Percentiles rank a stretch among this genome's conserved stretches.
Conservation (phyloP, 2,113 vertebrate genomes). For the Eudyptes chrysolophus region DNA sequence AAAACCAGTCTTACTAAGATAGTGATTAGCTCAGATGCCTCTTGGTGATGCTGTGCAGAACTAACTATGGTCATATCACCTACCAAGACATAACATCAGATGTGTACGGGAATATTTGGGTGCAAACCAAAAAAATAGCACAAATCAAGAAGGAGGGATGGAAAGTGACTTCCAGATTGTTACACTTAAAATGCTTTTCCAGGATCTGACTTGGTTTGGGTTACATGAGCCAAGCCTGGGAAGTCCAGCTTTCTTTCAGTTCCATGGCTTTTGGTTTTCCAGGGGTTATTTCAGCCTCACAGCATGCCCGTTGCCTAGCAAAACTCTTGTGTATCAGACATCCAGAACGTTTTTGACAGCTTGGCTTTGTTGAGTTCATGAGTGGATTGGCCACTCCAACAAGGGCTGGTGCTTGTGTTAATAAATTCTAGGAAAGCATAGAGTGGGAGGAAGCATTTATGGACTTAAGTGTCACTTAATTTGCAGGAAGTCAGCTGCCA, state of each 20-base stretch:
- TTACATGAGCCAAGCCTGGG: background rate
- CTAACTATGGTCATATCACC: background rate
- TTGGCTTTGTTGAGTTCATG: background rate
- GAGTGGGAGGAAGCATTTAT: background rate
- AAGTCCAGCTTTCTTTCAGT: background rate
- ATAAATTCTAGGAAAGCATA: background rate
- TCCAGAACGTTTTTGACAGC: background rate
- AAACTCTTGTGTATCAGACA: background rate
- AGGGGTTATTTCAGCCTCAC: background rate
- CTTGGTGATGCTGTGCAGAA: background rate
- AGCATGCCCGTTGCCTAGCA: background rate
- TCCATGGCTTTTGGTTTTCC: background rate
- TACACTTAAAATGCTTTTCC: background rate
- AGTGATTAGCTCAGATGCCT: background rate
- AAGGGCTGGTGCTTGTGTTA: background rate
- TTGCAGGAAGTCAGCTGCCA: constrained; percentile 8
- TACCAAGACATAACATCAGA: background rate
- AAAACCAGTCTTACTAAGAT: background rate
- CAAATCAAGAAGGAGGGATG: background rate
- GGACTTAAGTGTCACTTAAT: background rate
- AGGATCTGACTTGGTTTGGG: background rate
- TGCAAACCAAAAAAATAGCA: background rate
- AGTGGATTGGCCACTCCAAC: background rate
- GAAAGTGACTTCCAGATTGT: background rate
- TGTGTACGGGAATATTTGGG: background rate